Base-by-base conservation (phyloP, 2,113 vertebrate species). In the Salvelinus alpinus region DNA sequence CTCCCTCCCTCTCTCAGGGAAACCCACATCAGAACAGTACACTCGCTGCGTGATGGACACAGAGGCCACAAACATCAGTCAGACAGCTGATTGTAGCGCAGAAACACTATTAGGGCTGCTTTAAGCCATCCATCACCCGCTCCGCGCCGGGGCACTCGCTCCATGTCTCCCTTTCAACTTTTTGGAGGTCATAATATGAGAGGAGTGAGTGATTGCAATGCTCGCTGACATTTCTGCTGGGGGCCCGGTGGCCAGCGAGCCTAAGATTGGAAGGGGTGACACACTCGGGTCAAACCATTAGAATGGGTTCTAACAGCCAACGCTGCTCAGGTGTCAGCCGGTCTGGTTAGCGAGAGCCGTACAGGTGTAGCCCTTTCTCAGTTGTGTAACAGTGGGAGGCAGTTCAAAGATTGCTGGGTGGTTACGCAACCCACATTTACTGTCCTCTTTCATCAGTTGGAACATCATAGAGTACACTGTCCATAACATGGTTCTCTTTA, bases 341-440 rank as follows among this genome's bases (percentile, higher is more conserved):
- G 78, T 38, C 59, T 9, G 80, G 85, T 88, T 86, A 85, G 84
- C 76, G 60, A 81, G 71, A 27, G 66, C 24, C 65, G 0, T 7
- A 74, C 16, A 34, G 80, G 72, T 64, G 82, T 77, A 75, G 71
- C 77, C 51, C 5, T 54, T 54, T 54, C 51, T 18, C 77, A 67
- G 77, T 88, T 87, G 80, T 79, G 73, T 79, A 86, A 86, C 85
- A 82, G 69, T 62, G 80, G 82, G 71, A 75, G 75, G 71, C 59
- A 44, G 81, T 85, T 91, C 85, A 91, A 85, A 88, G 84, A 76
- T 75, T 72, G 34, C 64, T 70, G 1, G 9, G 68, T 72, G 70
- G 76, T 88, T 88, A 86, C 82, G 76, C 85, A 86, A 89, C 86
- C 75, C 80, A 87, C 84, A 81, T 83, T 81, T 78, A 77, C 72